phyloP scores from a whole-genome alignment of 2,888 invertebrate species.

The Dolichomitus sp. region DNA sequence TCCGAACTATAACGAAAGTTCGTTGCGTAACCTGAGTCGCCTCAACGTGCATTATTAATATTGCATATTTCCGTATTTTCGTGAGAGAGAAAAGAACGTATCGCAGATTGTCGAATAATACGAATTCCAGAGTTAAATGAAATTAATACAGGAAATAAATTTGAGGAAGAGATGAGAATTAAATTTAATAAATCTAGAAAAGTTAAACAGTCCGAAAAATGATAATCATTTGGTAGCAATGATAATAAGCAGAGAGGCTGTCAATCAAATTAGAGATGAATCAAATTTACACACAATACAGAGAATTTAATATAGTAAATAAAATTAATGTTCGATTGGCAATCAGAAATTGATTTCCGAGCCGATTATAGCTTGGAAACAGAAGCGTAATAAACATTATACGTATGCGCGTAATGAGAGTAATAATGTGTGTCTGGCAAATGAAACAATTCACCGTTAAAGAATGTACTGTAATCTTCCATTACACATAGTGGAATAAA shows the following conservation, averaged over 20 bases:
- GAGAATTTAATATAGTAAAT: background rate
- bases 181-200: no score
- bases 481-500: no score
- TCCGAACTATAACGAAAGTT: background rate
- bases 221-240: no score
- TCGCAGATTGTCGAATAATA: background rate
- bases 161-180: no score
- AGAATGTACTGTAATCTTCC: no score
- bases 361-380: no score
- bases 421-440: no score
- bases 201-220: no score
- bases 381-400: no score
- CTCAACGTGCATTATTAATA: background rate
- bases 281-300: background rate
- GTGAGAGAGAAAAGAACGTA: background rate
- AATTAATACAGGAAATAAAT: background rate
- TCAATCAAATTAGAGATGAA: background rate
- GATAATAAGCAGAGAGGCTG: no score
- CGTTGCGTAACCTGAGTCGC: background rate
- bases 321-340: background rate
- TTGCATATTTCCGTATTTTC: background rate
- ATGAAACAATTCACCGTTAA: no score
- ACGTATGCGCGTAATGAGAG: no score
- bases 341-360: background rate
- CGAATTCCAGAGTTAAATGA: background rate